Evolutionary conservation across 2,113 vertebrate genomes (phyloP).

Genomic region (Ranitomeya imitator): DNA sequence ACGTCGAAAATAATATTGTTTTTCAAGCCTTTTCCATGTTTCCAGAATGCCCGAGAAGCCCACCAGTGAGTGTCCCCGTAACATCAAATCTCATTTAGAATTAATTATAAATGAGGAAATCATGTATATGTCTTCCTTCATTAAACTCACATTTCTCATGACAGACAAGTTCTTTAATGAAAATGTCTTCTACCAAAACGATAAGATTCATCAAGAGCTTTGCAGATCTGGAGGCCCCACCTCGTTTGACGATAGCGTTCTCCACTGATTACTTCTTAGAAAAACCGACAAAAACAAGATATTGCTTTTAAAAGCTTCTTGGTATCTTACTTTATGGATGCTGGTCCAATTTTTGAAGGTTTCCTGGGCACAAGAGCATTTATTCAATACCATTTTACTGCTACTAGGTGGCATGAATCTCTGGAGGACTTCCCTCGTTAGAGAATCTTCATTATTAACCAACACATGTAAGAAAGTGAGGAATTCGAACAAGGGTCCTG

Average conservation of each 20-base stretch:
- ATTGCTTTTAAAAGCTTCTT: not conserved
- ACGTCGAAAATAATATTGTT: not conserved
- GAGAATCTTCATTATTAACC: too few relatives aligned
- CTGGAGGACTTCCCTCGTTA: too few relatives aligned
- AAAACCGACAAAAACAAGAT: not conserved
- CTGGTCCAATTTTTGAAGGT: not conserved
- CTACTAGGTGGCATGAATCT: not conserved
- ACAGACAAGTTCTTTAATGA: not conserved
- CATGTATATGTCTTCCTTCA: not conserved
- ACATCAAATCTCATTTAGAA: not conserved
- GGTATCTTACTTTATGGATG: not conserved
- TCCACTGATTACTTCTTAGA: not conserved
- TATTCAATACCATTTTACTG: not conserved
- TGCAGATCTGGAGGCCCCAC: not conserved
- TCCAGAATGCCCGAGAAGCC: not conserved
- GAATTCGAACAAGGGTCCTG: not conserved
- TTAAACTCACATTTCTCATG: not conserved
- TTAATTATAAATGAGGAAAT: conserved; percentile 12
- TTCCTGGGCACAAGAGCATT: not conserved
- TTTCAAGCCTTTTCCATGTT: not conserved
- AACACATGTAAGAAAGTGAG: not conserved
- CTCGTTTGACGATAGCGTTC: not conserved
- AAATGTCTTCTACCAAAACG: not conserved
- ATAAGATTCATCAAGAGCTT: not conserved
- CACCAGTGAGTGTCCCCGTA: not conserved